Evolutionary conservation across 2,888 invertebrate genomes (phyloP).

Genomic region (Seira ritae): DNA sequence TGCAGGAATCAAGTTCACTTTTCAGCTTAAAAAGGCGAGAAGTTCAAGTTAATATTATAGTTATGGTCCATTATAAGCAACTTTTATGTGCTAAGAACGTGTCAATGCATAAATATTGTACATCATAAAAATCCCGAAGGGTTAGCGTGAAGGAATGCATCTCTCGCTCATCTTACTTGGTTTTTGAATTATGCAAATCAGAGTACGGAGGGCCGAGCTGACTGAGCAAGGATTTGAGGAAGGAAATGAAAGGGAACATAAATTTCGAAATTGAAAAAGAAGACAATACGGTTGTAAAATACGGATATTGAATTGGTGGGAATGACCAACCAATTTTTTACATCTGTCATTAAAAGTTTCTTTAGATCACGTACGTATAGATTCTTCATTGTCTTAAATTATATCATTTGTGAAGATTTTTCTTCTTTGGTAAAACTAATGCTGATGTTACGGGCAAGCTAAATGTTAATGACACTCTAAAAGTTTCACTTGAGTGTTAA

Average conservation of each 20-base stretch:
- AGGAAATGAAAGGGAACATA: not conserved
- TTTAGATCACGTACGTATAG: too few species aligned
- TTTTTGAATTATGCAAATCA: not conserved
- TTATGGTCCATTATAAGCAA: not conserved
- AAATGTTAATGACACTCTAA: too few species aligned
- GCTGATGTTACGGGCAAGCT: too few species aligned
- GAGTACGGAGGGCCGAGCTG: too few species aligned
- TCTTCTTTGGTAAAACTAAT: too few species aligned
- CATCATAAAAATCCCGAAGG: not conserved
- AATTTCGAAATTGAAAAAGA: not conserved
- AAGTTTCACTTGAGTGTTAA: too few species aligned
- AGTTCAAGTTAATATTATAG: not conserved
- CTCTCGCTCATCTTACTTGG: not conserved
- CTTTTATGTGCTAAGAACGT: not conserved
- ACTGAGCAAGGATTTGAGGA: too few species aligned
- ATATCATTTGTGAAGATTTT: too few species aligned
- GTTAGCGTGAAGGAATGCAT: not conserved
- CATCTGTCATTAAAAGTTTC: too few species aligned
- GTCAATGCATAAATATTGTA: not conserved
- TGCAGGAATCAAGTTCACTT: not conserved
- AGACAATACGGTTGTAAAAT: not conserved
- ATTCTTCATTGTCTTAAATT: too few species aligned
- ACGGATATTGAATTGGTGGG: not conserved
- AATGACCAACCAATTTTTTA: not conserved
- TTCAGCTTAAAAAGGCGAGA: not conserved